These are phyloP conservation scores for Hydriomena furcata DNA, from an alignment of 2,888 invertebrate species.

Conservation along the genomic window DNA sequence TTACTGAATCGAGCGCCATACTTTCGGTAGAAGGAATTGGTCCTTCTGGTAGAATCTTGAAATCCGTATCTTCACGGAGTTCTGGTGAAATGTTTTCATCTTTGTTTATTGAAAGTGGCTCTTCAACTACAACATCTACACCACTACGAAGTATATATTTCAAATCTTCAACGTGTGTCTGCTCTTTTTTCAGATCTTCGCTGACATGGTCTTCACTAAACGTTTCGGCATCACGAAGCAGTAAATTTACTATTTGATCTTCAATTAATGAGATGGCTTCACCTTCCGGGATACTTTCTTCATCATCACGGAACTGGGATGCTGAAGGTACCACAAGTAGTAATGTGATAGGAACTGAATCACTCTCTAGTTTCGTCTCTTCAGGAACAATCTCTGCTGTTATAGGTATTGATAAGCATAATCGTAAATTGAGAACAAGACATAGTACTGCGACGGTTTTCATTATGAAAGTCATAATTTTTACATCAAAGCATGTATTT, in stretches of 20 bases:
- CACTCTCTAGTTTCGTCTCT: constrained; percentile 2
- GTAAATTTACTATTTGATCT: constrained; percentile 4
- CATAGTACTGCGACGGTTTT: constrained; percentile 25
- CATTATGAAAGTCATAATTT: constrained; percentile 23
- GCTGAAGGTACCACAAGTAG: constrained; percentile 19
- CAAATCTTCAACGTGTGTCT: too few relatives aligned
- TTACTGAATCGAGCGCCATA: neutral
- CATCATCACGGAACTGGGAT: constrained; percentile 15
- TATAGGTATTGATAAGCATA: constrained; percentile 11
- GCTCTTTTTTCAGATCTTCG: constrained; percentile 1
- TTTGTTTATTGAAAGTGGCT: neutral
- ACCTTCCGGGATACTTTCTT: neutral
- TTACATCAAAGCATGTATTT: constrained; percentile 13
- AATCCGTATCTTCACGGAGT: neutral
- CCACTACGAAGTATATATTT: constrained; percentile 7
- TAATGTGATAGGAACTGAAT: constrained; percentile 21
- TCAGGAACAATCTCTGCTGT: constrained; percentile 11
- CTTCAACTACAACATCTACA: constrained; percentile 2
- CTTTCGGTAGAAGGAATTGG: constrained; percentile 1
- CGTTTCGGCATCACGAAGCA: constrained; percentile 12
- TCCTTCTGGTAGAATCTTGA: neutral
- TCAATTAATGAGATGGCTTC: constrained; percentile 11
- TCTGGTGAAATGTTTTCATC: neutral
- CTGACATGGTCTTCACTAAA: neutral
- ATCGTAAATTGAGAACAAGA: constrained; percentile 10